These are phyloP conservation scores for Sebastes alutus DNA, from an alignment of 2,797 vertebrate genomes.

Conservation along the genomic window DNA sequence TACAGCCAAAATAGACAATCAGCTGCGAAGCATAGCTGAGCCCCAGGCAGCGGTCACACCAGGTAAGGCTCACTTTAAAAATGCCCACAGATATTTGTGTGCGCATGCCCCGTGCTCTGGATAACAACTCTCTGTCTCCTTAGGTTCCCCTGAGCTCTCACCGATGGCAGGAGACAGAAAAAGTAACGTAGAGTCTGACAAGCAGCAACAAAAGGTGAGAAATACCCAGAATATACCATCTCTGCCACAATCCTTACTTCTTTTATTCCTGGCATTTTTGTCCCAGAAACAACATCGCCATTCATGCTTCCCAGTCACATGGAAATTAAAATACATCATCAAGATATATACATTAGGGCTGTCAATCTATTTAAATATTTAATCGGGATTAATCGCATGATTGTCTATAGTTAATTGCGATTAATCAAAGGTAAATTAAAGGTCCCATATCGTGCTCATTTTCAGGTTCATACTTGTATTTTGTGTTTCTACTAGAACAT, in stretches of 20 bases:
- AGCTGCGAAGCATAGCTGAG: conserved; percentile 51
- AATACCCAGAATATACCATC: background rate
- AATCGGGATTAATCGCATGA: too few species aligned
- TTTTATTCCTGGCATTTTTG: background rate
- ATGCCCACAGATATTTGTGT: conserved; percentile 12
- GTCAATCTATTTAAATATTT: too few species aligned
- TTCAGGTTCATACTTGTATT: too few species aligned
- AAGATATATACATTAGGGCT: background rate
- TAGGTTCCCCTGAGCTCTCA: conserved; percentile 44
- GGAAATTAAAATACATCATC: background rate
- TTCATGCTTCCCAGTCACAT: background rate
- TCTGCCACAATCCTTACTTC: background rate
- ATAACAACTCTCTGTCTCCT: conserved; percentile 9
- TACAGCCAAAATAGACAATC: conserved; percentile 44
- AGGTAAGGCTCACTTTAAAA: conserved; percentile 50
- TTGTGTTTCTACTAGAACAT: too few species aligned
- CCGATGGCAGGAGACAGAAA: conserved; percentile 13
- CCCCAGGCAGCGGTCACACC: conserved; percentile 33
- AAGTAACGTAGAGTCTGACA: conserved; percentile 19
- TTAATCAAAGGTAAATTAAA: too few species aligned
- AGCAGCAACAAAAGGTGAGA: conserved; percentile 70
- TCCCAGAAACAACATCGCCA: background rate
- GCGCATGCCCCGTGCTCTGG: background rate
- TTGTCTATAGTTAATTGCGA: too few species aligned
- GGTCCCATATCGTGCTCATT: too few species aligned